Evolutionary conservation across 2,113 vertebrate genomes (phyloP), one percentile per base, ranked within the genome.

Genomic region (Halichoerus grypus): DNA sequence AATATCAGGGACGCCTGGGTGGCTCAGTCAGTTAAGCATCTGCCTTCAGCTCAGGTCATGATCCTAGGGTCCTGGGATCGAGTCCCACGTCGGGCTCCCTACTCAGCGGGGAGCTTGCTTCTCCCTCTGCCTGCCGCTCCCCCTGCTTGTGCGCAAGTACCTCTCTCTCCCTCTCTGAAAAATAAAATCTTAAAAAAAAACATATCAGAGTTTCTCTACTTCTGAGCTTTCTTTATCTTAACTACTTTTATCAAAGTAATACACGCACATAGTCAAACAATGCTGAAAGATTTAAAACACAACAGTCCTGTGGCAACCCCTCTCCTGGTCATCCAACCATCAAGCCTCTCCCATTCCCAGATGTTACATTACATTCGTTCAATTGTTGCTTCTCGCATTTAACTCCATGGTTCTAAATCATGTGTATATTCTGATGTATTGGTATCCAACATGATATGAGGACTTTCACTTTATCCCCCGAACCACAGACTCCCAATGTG

Each of bases 211-310:
- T 42, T 74, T 16, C 63, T 79, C 71, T 46, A 59, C 14, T 76
- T 61, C 49, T 69, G 63, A 91, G 8, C n/a, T 91, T 85, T 69
- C 6, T n/a, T 71, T 92, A 90, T 26, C 81, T 72, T 55, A 36
- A 36, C 24, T 81, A 39, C 49, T 88, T 94, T 92, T 91, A 53
- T 39, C n/a, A n/a, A 94, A 96, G 9, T 65, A 80, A 61, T 16
- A 28, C 24, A 79, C 57, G 19, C 18, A 63, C 3, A 69, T 28
- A 92, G 24, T 77, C 39, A 79, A 74, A 91, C 9, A 72, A 69
- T n/a, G 24, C 13, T 15, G 46, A 91, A 88, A 88, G 42, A 49
- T 13, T 83, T n/a, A 71, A 95, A 83, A 77, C 61, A 49, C 24
- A 51, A n/a, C 18, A 36, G 18, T 55, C 21, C 71, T 51, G 9